Conservation (phyloP, 1,140 invertebrate species). For the Drosophila sp. region DNA sequence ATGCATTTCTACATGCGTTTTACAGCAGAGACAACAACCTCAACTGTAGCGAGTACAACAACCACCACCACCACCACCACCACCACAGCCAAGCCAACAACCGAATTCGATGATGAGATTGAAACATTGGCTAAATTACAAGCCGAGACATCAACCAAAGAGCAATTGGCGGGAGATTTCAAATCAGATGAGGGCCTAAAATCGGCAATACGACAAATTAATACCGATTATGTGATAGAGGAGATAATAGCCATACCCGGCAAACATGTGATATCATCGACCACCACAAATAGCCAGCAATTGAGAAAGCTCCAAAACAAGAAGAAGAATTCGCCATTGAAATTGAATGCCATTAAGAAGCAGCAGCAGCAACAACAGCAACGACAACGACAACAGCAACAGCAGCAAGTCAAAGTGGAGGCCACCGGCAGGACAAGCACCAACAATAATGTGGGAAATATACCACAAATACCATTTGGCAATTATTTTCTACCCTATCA, state of each 20-base stretch:
- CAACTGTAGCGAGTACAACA: conserved; percentile 13
- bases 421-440: conserved; percentile 74
- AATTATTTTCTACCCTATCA: conserved; percentile 74
- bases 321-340: conserved; percentile 41
- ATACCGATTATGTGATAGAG: conserved; percentile 74
- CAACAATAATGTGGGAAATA: conserved; percentile 40
- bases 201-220: conserved; percentile 64
- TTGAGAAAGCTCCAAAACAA: conserved; percentile 7
- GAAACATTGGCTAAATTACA: conserved; percentile 61
- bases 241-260: conserved; percentile 72
- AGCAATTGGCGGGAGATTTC: conserved; percentile 36
- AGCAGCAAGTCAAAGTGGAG: conserved; percentile 68
- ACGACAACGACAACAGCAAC: no score
- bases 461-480: conserved; percentile 76
- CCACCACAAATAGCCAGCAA: conserved; percentile 3
- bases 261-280: conserved; percentile 60
- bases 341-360: neutral
- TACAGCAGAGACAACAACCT: conserved; percentile 40
- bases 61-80: conserved; percentile 29
- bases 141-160: conserved; percentile 47
- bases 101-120: conserved; percentile 38
- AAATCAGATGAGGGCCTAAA: conserved; percentile 59
- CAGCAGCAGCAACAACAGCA: neutral
- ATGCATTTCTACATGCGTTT: conserved; percentile 29
- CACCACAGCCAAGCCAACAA: conserved; percentile 34